Evolutionary conservation across 2,797 vertebrate genomes (phyloP).

Genomic region (Cottoperca gobio): DNA sequence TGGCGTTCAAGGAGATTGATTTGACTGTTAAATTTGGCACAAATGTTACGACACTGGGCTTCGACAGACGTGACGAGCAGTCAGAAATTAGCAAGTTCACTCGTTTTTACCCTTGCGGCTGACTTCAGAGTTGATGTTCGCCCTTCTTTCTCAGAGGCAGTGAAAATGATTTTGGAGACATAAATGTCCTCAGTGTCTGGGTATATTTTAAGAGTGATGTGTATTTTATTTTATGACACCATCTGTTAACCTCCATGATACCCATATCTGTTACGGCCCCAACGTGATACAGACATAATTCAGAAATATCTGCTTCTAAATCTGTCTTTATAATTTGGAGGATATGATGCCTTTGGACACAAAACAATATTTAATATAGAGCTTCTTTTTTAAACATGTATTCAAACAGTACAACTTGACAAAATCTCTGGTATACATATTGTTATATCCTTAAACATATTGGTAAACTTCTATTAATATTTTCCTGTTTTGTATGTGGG

Average conservation of each 20-base stretch:
- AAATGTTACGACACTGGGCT: constrained; percentile 45
- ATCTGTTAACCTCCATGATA: constrained; percentile 85
- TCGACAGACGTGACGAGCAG: constrained; percentile 43
- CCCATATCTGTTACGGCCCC: constrained; percentile 71
- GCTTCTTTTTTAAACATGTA: neutral
- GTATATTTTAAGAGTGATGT: constrained; percentile 81
- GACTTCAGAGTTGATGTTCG: constrained; percentile 57
- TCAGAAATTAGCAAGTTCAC: constrained; percentile 56
- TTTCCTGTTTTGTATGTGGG: neutral
- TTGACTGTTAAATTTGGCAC: constrained; percentile 55
- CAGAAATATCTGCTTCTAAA: constrained; percentile 63
- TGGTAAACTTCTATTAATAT: neutral
- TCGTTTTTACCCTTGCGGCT: constrained; percentile 68
- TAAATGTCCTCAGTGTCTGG: constrained; percentile 77
- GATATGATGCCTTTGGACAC: neutral
- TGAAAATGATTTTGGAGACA: constrained; percentile 78
- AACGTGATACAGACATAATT: constrained; percentile 76
- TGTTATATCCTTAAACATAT: neutral
- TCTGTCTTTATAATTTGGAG: constrained; percentile 6
- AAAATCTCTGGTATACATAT: neutral
- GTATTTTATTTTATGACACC: constrained; percentile 84
- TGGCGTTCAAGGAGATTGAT: constrained; percentile 43
- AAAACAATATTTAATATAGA: neutral
- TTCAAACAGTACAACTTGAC: neutral
- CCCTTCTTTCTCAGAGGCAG: constrained; percentile 66